Evolutionary conservation across 2,113 vertebrate genomes (phyloP).

Genomic region (Eulemur rufifrons): DNA sequence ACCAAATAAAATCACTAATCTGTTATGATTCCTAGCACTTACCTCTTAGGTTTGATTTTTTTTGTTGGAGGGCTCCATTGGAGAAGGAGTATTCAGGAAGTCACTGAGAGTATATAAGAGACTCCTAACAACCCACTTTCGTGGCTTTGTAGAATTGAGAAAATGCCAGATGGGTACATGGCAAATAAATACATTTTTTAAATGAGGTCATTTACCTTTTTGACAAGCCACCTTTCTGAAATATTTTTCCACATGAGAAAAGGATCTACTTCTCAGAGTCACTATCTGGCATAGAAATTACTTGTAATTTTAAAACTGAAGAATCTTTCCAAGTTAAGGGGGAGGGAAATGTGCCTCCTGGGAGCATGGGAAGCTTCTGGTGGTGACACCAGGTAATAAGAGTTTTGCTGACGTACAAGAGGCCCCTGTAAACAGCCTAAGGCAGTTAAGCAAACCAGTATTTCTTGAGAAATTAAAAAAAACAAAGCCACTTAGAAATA

Average conservation of each 20-base stretch:
- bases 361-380: neutral
- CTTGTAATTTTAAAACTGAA: constrained; percentile 21
- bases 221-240: constrained; percentile 16
- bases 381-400: neutral
- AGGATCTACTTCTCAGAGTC: neutral
- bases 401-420: neutral
- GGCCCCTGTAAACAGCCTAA: constrained; percentile 4
- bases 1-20: constrained; percentile 45
- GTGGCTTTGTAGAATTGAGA: neutral
- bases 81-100: neutral
- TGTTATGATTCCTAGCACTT: neutral
- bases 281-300: neutral
- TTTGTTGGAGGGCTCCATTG: neutral
- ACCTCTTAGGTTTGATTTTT: neutral
- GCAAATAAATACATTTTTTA: constrained; percentile 11
- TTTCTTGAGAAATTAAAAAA: constrained; percentile 12
- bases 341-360: neutral
- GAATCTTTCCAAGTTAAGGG: neutral
- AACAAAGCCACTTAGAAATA: neutral
- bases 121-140: neutral
- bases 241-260: neutral
- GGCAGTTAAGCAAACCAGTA: constrained; percentile 21
- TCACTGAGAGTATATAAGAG: neutral
- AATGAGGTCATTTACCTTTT: neutral
- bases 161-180: neutral